Evolutionary conservation across 2,888 invertebrate species (phyloP).

Genomic region (Oasisia sp.): DNA sequence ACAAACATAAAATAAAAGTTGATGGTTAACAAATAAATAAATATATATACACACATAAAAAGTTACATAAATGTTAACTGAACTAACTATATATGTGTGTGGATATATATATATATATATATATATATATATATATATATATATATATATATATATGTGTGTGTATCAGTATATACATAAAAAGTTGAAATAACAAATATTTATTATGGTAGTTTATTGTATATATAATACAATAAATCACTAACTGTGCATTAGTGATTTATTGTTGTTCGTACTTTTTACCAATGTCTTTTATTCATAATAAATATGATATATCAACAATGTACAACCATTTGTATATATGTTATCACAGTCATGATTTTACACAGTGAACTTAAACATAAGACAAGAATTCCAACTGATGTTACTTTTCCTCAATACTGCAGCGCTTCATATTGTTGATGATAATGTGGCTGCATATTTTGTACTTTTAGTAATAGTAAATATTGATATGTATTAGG

Average conservation of each 20-base stretch:
- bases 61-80: no score
- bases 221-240: no score
- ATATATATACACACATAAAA: no score
- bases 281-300: background rate
- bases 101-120: no score
- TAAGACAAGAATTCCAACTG: background rate
- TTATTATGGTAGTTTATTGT: background rate
- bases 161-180: no score
- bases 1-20: no score
- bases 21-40: no score
- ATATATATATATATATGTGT: no score
- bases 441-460: no score
- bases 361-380: background rate
- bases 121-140: no score
- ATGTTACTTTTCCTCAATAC: background rate
- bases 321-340: background rate
- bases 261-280: background rate
- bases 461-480: background rate
- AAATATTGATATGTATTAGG: background rate
- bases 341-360: background rate
- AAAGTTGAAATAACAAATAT: no score
- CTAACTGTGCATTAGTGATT: background rate
- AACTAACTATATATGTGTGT: no score
- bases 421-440: background rate
- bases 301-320: background rate